Percentiles rank a stretch among this genome's conserved stretches.
phyloP scores from a whole-genome alignment of 2,888 invertebrate genomes.

The Eueremaeus valkanovi region DNA sequence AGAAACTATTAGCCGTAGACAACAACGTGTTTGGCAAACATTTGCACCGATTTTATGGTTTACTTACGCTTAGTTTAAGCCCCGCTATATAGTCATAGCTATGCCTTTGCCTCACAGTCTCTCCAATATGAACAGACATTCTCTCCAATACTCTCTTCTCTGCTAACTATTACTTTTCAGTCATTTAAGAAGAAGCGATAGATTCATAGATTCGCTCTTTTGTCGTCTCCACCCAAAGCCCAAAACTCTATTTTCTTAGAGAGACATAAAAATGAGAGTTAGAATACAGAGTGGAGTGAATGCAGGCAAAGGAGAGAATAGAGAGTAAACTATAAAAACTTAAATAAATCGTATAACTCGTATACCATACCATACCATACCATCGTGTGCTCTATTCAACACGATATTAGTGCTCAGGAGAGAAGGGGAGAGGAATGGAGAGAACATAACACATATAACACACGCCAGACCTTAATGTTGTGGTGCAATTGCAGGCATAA shows the following conservation, averaged over 20 bases:
- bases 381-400: no score
- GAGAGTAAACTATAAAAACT: constrained; percentile 7
- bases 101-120: neutral
- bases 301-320: no score
- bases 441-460: neutral
- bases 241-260: neutral
- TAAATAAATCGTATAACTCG: neutral
- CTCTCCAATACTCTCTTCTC: neutral
- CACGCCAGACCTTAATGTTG: neutral
- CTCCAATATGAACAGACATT: neutral
- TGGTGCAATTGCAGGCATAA: neutral
- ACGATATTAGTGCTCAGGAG: no score
- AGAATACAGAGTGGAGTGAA: no score
- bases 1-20: constrained; percentile 1
- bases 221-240: constrained; percentile 15
- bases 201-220: neutral
- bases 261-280: neutral
- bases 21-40: constrained; percentile 27
- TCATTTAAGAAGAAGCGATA: constrained; percentile 26
- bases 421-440: no score
- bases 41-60: constrained; percentile 25
- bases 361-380: neutral
- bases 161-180: neutral
- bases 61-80: constrained; percentile 11
- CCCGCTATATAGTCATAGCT: neutral